Conservation (phyloP, 2,797 vertebrate genomes). For the Sebastes steindachneri region DNA sequence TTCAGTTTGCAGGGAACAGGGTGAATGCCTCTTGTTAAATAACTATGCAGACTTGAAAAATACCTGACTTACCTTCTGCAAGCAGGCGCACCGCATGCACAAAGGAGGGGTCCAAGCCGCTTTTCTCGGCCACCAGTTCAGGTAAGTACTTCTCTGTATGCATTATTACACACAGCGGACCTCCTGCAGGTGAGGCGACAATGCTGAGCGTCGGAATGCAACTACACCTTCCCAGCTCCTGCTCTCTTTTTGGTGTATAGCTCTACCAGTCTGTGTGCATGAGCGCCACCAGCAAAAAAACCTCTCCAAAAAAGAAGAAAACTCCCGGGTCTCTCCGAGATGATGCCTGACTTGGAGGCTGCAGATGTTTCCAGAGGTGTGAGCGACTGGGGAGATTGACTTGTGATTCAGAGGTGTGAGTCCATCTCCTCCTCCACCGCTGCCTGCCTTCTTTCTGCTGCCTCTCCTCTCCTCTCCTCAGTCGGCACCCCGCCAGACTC, state of each 20-base stretch:
- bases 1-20: neutral
- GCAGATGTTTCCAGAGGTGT: conserved; percentile 49
- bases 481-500: conserved; percentile 65
- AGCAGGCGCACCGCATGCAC: conserved; percentile 94
- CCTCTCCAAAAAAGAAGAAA: neutral
- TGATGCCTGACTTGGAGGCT: conserved; percentile 33
- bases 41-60: neutral
- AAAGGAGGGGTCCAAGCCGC: conserved; percentile 92
- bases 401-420: conserved; percentile 74
- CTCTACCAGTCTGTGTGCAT: conserved; percentile 25
- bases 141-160: conserved; percentile 94
- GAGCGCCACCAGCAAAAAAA: conserved; percentile 1
- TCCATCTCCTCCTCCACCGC: conserved; percentile 75
- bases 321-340: conserved; percentile 41
- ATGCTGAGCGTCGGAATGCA: conserved; percentile 64
- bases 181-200: conserved; percentile 77
- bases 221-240: conserved; percentile 43
- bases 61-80: conserved; percentile 88
- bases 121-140: conserved; percentile 95
- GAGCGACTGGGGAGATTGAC: conserved; percentile 44
- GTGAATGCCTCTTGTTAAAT: neutral
- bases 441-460: conserved; percentile 9
- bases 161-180: conserved; percentile 79
- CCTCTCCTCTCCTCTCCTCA: conserved; percentile 40
- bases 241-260: conserved; percentile 7